Evolutionary conservation across 2,113 vertebrate genomes (phyloP).

Genomic region (Pandion haliaetus): DNA sequence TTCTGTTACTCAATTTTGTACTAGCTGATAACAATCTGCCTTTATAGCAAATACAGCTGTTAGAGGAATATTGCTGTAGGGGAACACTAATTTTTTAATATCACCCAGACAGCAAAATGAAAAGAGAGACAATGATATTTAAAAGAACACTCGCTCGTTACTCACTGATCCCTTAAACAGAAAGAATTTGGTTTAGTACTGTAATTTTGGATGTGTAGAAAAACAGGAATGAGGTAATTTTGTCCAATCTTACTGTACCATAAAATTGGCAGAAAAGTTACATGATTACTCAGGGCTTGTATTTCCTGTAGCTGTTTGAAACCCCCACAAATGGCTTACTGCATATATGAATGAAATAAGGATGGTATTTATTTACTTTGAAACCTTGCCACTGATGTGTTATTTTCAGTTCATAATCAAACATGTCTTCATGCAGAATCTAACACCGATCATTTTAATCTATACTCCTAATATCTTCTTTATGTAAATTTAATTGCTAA

Average conservation of each 20-base stretch:
- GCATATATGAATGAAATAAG: background rate
- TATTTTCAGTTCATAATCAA: background rate
- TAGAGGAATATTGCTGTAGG: background rate
- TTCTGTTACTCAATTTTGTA: background rate
- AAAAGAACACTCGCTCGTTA: background rate
- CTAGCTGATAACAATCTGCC: background rate
- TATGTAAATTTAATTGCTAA: background rate
- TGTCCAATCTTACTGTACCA: background rate
- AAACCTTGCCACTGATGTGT: background rate
- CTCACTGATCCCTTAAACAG: background rate
- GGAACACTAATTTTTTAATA: background rate
- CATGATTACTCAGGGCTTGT: background rate
- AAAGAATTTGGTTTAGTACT: background rate
- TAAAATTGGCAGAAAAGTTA: background rate
- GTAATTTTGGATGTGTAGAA: background rate
- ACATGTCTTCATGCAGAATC: background rate
- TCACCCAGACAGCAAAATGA: fast-evolving
- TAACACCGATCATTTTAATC: background rate
- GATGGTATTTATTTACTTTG: background rate
- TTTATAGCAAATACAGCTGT: background rate
- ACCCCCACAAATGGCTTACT: background rate
- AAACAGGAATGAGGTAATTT: background rate
- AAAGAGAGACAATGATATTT: background rate
- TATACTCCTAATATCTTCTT: background rate
- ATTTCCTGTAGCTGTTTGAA: background rate